Evolutionary conservation across 2,797 vertebrate genomes (phyloP).

Genomic region (Lemur catta): DNA sequence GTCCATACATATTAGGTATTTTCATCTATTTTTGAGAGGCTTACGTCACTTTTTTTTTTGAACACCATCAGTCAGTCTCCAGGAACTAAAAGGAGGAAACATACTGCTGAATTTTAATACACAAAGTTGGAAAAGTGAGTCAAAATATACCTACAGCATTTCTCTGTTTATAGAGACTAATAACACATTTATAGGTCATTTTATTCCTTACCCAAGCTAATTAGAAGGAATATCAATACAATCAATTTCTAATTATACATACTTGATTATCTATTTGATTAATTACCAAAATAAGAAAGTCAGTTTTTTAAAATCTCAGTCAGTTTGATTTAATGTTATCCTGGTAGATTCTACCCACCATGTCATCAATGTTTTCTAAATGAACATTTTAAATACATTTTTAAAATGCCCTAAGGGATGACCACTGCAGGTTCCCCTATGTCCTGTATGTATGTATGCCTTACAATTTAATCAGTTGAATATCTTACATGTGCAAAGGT

Average conservation of each 20-base stretch:
- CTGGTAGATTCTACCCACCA: background rate
- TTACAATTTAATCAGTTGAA: background rate
- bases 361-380: background rate
- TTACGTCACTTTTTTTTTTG: background rate
- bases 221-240: constrained; percentile 4
- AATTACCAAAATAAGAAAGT: constrained; percentile 28
- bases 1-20: background rate
- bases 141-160: background rate
- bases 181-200: background rate
- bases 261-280: background rate
- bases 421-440: background rate
- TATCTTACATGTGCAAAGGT: background rate
- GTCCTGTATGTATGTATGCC: background rate
- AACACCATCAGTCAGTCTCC: rapidly evolving
- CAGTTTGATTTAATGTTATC: background rate
- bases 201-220: background rate
- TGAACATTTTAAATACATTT: background rate
- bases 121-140: background rate
- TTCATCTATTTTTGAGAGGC: background rate
- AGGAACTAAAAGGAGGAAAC: background rate
- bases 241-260: constrained; percentile 28
- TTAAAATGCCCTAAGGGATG: background rate
- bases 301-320: background rate
- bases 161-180: background rate
- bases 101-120: background rate